These are phyloP conservation scores for Trichopoda pennipes DNA, from an alignment of 2,888 invertebrate genomes.

Conservation along the genomic window DNA sequence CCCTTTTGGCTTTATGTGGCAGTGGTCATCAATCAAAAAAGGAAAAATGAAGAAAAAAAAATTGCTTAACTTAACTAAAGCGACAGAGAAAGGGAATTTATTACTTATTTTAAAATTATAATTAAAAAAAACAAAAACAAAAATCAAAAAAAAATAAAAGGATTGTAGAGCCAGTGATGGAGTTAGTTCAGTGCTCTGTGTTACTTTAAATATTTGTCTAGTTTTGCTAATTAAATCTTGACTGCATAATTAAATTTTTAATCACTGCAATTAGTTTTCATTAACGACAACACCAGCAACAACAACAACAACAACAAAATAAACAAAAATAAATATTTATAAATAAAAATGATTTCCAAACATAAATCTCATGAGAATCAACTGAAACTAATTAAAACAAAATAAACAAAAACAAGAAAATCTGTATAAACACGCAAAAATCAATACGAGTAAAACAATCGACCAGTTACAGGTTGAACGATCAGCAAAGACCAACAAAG, in stretches of 20 bases:
- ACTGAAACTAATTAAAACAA: constrained; percentile 63
- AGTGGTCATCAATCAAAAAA: constrained; percentile 11
- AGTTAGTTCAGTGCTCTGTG: constrained; percentile 6
- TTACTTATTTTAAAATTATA: not conserved
- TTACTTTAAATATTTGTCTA: constrained; percentile 47
- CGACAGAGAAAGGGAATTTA: not conserved
- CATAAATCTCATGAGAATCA: constrained; percentile 63
- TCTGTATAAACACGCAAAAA: constrained; percentile 35
- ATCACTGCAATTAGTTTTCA: constrained; percentile 51
- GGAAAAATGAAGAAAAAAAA: constrained; percentile 25
- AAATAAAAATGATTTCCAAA: constrained; percentile 40
- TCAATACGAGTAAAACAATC: constrained; percentile 24
- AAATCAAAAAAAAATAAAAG: not conserved
- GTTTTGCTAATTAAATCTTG: constrained; percentile 37
- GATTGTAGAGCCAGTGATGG: no score
- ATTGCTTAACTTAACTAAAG: not conserved
- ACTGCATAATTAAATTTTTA: constrained; percentile 38
- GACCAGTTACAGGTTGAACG: not conserved
- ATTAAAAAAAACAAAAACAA: not conserved
- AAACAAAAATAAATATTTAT: constrained; percentile 54
- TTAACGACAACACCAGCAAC: not conserved
- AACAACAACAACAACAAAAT: not conserved
- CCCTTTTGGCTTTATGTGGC: constrained; percentile 40
- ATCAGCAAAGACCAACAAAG: constrained; percentile 7
- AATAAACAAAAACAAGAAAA: constrained; percentile 15